Base-by-base conservation (phyloP, 2,888 invertebrate species). In the Leptothorax acervorum region DNA sequence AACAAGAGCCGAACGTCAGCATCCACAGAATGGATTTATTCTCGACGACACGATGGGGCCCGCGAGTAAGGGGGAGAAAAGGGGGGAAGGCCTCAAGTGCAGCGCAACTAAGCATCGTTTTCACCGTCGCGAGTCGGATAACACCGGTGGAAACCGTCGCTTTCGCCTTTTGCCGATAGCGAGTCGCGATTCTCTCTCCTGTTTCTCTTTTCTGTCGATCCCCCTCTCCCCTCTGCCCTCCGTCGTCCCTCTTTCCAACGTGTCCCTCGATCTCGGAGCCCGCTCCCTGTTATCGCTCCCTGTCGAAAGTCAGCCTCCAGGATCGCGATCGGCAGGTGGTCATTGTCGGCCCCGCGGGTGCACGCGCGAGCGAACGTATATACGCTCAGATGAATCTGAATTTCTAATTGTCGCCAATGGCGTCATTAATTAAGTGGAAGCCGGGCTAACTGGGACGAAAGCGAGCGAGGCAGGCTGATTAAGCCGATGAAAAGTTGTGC, bases 301-400 rank as follows among this genome's bases (percentile, higher is more conserved):
- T 89, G 88, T 90, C 85, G 88, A 88, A 89, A 90, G 89, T 73
- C 83, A 84, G 86, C 85, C 91, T 86, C 82, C 74, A 79, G 82
- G 83, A 88, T 88, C 85, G 88, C 89, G 89, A 89, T 85, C 89
- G 86, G 91, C 91, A 90, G 91, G 87, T 89, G 91, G 85, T 83
- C 87, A 90, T 89, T 86, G 91, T 86, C 82, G 86, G 85, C 74
- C 53, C 70, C 1, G 55, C 85, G 85, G 75, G 63, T 48, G 48
- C 48, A 3, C 70, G 71, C 45, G 70, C 66, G 83, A 75, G 55
- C 62, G 68, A 51, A 65, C 68, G 63, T 51, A 42, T 42, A 66
- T 81, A 55, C 65, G 89, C 83, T 71, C 75, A 23, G 62, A 75
- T 70, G 65, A 79, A 85, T 88, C 88, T 84, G 86, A 88, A 90